phyloP scores from a whole-genome alignment of 2,888 invertebrate genomes.

The Tiphia femorata region DNA sequence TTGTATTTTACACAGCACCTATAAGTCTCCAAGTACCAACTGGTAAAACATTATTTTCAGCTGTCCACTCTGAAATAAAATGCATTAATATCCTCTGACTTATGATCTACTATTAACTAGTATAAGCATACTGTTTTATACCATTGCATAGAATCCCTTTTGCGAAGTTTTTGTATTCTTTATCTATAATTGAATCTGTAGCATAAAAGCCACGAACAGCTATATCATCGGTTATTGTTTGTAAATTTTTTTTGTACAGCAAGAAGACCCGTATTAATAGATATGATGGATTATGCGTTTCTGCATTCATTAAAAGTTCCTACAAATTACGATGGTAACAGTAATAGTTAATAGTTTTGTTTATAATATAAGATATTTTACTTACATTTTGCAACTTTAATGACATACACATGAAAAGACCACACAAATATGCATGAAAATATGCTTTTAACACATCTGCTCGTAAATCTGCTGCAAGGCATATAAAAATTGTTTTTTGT shows the following conservation, averaged over 20 bases:
- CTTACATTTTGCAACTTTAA: slow-evolving; percentile 40
- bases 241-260: slow-evolving; percentile 35
- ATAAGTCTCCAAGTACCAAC: slow-evolving; percentile 73
- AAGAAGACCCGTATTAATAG: slow-evolving; percentile 43
- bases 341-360: too few species aligned
- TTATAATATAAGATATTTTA: background rate
- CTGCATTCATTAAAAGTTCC: slow-evolving; percentile 25
- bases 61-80: slow-evolving; percentile 73
- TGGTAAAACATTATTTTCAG: slow-evolving; percentile 72
- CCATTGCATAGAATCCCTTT: slow-evolving; percentile 49
- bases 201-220: slow-evolving; percentile 45
- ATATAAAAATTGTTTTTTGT: slow-evolving; percentile 71
- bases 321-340: slow-evolving; percentile 10
- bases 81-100: slow-evolving; percentile 6
- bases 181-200: slow-evolving; percentile 47
- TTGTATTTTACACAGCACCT: slow-evolving; percentile 18
- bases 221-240: slow-evolving; percentile 20
- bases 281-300: slow-evolving; percentile 48
- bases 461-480: slow-evolving; percentile 71
- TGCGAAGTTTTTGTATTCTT: slow-evolving; percentile 55
- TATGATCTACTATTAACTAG: background rate
- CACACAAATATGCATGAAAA: slow-evolving; percentile 77
- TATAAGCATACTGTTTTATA: slow-evolving; percentile 7
- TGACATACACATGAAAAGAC: slow-evolving; percentile 67
- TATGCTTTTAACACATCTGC: slow-evolving; percentile 76